Base-by-base conservation (phyloP, 64 coral and sea anemone genomes). In the Cladopsammia gracilis region DNA sequence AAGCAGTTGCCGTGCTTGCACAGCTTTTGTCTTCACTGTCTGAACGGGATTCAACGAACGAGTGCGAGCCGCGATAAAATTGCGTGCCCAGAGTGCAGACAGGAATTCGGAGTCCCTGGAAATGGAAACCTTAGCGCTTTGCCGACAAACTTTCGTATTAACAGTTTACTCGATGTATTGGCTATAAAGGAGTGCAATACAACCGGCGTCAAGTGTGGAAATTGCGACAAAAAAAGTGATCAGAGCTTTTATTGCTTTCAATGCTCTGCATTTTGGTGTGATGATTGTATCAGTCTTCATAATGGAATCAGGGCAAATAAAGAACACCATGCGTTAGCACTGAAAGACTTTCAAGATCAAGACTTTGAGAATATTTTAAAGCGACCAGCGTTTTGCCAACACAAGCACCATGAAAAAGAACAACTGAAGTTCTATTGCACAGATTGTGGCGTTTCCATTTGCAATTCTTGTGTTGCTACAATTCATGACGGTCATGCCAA, bases 71-170 rank as follows among this genome's bases (percentile, higher is more conserved):
- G 18, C 16, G 72, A 75, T 48, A 51, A 48, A 43, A 75, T 75
- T 6, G 18, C 43, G 9, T 75, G 72, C 44, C 72, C 72, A 8
- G 72, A 75, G 26, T 75, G 72, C 16, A 20, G 46, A 75, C 45
- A 45, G 18, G 72, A 75, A 34, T 48, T 43, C 47, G 19, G 19
- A 48, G 72, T 75, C 46, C 71, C 71, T 16, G 42, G 16, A 0
- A 73, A 12, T 73, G 71, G 71, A 46, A 20, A 19, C 19, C 46
- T 75, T 2, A 7, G 19, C 4, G 72, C 45, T 48, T 19, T 75
- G 18, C 72, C 72, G 45, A 48, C 72, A 18, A 75, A 75, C 72
- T 75, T 75, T 75, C 72, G 72, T 18, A 75, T 75, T 13, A 48
- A 48, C 72, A 75, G 72, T 20, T 7, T 75, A 12, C 72, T 75